Evolutionary conservation across 2,888 invertebrate species (phyloP), one percentile per base, ranked within the genome.

Genomic region (Phasia obesa): DNA sequence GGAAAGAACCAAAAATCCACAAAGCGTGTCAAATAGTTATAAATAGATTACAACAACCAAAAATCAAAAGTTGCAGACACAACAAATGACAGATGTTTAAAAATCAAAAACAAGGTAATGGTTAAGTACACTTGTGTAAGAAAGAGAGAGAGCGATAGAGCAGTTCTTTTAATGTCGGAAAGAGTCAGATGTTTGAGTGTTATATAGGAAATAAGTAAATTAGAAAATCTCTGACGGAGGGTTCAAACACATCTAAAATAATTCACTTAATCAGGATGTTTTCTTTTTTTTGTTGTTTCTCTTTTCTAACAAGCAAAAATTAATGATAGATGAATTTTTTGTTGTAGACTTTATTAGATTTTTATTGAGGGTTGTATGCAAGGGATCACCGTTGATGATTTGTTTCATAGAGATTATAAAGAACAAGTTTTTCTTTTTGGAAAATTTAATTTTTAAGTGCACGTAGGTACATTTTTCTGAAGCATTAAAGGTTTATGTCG

Each of bases 241-340:
- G 59, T 17, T 44, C 23, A 49, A 65, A 74, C 27, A 62, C 42
- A 64, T 44, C 44, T 21, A 59, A 76, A 67, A 87, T 86, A 87
- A 87, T 87, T 86, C 85, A 88, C 86, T 87, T 87, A 87, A 88
- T 88, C 87, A 88, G 88, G 87, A 87, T 88, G 87, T 87, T 23
- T 21, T 23, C 21, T 69, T 65, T 42, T 67, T 2, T 64, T 13
- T 53, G 7, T 38, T 17, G 2, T 25, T 42, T 42, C 27, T 19
- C 44, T 7, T n/a, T 35, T 15, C 19, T 21, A 65, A 55, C 55
- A 25, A 57, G 19, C 25, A 57, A 31, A 23, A 64, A 42, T 57
- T n/a, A 75, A 62, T 57, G 35, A 60, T 69, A 69, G 35, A 62
- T 77, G 53, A 42, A 25, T 9, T 38, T 11, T n/a, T 27, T 23